Base-by-base conservation (phyloP, 1,140 invertebrate genomes). In the Drosophila bipectinata region DNA sequence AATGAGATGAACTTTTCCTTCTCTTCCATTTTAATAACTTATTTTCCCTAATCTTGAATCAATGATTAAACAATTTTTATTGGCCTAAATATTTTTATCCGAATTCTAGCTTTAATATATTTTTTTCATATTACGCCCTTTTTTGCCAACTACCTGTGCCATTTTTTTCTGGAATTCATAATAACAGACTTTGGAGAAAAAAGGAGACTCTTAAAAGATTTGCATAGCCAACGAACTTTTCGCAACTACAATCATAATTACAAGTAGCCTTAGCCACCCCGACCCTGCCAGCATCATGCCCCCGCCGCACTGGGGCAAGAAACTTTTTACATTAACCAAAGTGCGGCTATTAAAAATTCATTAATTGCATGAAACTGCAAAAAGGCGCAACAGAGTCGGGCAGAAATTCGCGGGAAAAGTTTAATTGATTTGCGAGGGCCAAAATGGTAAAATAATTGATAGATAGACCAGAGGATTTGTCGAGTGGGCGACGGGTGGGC, bases 291-390 rank as follows among this genome's bases (percentile, higher is more conserved):
- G 41, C 6, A 28, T 28, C 26, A 7, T 28, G 14, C n/a, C 21
- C 12, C 26, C 10, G 8, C 10, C 47, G 60, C 63, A 72, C 73
- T 84, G 72, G 62, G 14, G 49, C 28, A 14, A 21, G 56, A 79
- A 84, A 75, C 77, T 84, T 84, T 84, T 84, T 81, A 84, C 80
- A 84, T 84, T 84, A 84, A 84, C 72, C 80, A 77, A 84, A 84
- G 81, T 84, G 67, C 72, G 73, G 72, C 80, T 87, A 84, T 84
- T 84, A 84, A 84, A 84, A 84, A 84, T 84, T 84, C 80, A 84
- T 84, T 84, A 84, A 84, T 84, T 84, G 80, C 77, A 73, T 61
- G 81, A 81, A 83, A 72, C 81, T 57, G 39, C 57, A 66, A 69
- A 69, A 57, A 72, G n/a, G 24, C 14, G 52, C 67, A 81, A 81